Evolutionary conservation across 2,797 vertebrate genomes (phyloP).

Genomic region (Chromis chromis): DNA sequence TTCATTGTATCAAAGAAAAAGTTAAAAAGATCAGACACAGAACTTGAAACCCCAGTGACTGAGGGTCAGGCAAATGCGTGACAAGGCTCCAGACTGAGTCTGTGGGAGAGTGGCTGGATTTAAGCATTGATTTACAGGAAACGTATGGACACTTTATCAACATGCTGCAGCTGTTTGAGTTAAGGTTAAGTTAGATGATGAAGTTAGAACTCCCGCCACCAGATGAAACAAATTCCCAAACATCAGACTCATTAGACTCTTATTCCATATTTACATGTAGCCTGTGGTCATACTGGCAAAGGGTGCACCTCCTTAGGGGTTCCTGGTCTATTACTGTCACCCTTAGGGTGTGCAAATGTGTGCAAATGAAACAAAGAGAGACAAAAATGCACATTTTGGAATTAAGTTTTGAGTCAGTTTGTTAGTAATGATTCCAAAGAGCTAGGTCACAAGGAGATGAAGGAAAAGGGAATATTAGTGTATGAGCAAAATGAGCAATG

Average conservation of each 20-base stretch:
- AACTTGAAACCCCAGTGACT: conserved; percentile 14
- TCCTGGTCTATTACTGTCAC: conserved; percentile 59
- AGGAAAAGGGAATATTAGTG: conserved; percentile 26
- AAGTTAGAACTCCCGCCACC: conserved; percentile 22
- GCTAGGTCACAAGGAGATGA: conserved; percentile 39
- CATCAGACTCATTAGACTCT: conserved; percentile 18
- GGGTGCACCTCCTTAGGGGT: conserved; percentile 63
- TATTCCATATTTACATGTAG: conserved; percentile 21
- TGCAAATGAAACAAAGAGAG: conserved; percentile 55
- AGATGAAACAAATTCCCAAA: conserved; percentile 9
- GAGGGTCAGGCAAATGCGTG: conserved; percentile 49
- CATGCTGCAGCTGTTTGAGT: conserved; percentile 27
- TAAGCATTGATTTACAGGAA: conserved; percentile 17
- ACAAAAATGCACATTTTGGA: conserved; percentile 48
- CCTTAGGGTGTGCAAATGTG: conserved; percentile 61
- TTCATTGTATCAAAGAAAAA: neutral
- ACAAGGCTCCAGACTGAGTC: conserved; percentile 49
- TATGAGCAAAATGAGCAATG: conserved; percentile 29
- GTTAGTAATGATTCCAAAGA: conserved; percentile 42
- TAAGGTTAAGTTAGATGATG: neutral
- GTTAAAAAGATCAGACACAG: conserved; percentile 15
- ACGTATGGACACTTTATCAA: conserved; percentile 14
- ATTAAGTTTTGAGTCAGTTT: conserved; percentile 28
- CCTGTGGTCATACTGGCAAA: conserved; percentile 57
- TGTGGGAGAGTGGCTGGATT: conserved; percentile 21